Base-by-base conservation (phyloP, 2,113 vertebrate species). In the Lasiurus cinereus region DNA sequence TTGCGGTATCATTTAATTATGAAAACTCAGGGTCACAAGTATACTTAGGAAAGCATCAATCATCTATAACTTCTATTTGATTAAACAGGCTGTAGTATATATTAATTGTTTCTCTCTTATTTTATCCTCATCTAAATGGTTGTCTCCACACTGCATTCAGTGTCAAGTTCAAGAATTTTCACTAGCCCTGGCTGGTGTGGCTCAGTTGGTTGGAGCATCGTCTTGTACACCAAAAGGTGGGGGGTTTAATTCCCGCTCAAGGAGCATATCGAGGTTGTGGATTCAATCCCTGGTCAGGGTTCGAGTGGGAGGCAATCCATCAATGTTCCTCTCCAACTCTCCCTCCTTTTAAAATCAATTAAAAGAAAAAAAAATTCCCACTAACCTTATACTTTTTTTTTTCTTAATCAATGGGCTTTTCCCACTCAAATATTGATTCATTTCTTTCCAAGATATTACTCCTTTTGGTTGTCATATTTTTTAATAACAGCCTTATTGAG, bases 91-190 rank as follows among this genome's bases (percentile, higher is more conserved):
- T 66, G 1, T 8, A 91, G n/a, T 67, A 82, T 39, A 46, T 27
- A 84, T 16, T 74, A 33, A 18, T 62, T 64, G 15, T 50, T 67
- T 90, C 39, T 88, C 29, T 74, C 31, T 76, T n/a, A 83, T 85
- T 85, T 86, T 67, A 74, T 36, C 52, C 50, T 93, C 19, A 54
- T 10, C 54, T 72, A 83, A 88, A 46, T 21, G 22, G 50, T 76
- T 31, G 14, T 67, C 73, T 82, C 24, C 22, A 84, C 27, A 73
- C 21, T n/a, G 8, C 46, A 72, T 76, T 8, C 33, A 79, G 18
- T 64, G 18, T 67, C 72, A 96, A 93, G 24, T 76, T 91, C 5
- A 93, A 85, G 19, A 94, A 84, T 72, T 94, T 16, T 46, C 48
- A 78, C 19, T 90, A 82, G 90, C 10, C 33, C 12, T 64, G 62